Conservation (phyloP, 2,888 invertebrate species). For the Asteroscopus sphinx region DNA sequence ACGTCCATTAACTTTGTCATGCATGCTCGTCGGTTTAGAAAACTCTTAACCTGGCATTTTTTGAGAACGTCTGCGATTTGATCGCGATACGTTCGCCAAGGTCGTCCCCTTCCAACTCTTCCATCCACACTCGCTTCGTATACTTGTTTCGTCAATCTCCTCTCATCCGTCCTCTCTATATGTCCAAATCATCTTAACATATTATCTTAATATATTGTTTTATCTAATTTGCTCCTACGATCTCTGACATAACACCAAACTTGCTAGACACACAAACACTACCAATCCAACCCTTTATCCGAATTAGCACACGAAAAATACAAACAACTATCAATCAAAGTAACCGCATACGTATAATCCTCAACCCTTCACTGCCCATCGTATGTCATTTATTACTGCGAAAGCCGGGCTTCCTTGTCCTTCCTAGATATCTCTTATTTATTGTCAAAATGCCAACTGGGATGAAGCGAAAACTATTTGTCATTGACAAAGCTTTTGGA, state of each 20-base stretch:
- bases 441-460: slow-evolving; percentile 86
- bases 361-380: slow-evolving; percentile 85
- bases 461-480: slow-evolving; percentile 84
- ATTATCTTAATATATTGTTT: too few relatives aligned
- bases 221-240: not conserved
- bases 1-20: too few relatives aligned
- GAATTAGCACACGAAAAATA: slow-evolving; percentile 50
- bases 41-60: too few relatives aligned
- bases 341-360: slow-evolving; percentile 62
- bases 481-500: slow-evolving; percentile 86
- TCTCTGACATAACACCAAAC: not conserved
- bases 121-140: too few relatives aligned
- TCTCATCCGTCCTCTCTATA: too few relatives aligned
- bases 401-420: slow-evolving; percentile 71
- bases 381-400: slow-evolving; percentile 85
- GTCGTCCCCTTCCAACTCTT: too few relatives aligned
- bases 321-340: slow-evolving; percentile 75
- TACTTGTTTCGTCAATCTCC: too few relatives aligned
- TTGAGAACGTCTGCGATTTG: too few relatives aligned
- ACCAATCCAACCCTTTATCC: slow-evolving; percentile 17
- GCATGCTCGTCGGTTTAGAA: too few relatives aligned
- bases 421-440: slow-evolving; percentile 87
- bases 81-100: too few relatives aligned
- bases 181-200: too few relatives aligned
- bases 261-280: not conserved